A percentile compares a stretch with the other conserved stretches of the same genome.
Conservation (phyloP, 1,140 invertebrate genomes). For the Drosophila sproati region DNA sequence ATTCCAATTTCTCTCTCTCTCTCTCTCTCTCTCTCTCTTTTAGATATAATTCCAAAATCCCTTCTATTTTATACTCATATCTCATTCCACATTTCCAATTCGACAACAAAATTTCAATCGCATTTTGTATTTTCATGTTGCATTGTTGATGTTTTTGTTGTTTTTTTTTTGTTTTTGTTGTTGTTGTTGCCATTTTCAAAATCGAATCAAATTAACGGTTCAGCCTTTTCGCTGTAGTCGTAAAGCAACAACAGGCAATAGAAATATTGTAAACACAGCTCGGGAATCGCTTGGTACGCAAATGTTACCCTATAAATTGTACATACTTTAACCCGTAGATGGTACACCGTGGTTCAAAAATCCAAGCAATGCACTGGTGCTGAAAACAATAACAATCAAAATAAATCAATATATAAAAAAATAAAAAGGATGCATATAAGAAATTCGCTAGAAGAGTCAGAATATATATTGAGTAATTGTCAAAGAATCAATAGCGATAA, state of each 20-base stretch:
- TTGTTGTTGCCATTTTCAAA: conserved; percentile 67
- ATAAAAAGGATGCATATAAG: too few relatives aligned
- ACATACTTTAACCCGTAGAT: conserved; percentile 50
- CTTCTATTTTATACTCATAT: conserved; percentile 6
- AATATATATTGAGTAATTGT: too few relatives aligned
- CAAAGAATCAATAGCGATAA: too few relatives aligned
- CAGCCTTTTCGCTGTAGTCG: conserved; percentile 77
- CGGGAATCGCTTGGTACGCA: conserved; percentile 57
- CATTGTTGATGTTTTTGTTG: conserved; percentile 45
- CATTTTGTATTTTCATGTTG: conserved; percentile 68
- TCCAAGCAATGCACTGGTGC: not conserved
- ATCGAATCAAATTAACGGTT: conserved; percentile 79
- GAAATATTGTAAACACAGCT: conserved; percentile 79
- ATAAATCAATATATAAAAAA: not conserved
- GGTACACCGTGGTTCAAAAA: not conserved
- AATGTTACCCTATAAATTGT: conserved; percentile 50
- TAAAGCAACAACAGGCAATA: conserved; percentile 71
- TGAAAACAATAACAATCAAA: not conserved
- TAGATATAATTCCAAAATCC: not conserved
- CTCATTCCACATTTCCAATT: conserved; percentile 26
- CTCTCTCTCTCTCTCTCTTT: too few relatives aligned
- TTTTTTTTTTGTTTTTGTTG: conserved; percentile 26
- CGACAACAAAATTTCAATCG: conserved; percentile 37
- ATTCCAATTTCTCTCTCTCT: not conserved
- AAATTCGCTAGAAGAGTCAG: too few relatives aligned